Evolutionary conservation across 2,888 invertebrate genomes (phyloP).

Genomic region (Deilephila porcellus): DNA sequence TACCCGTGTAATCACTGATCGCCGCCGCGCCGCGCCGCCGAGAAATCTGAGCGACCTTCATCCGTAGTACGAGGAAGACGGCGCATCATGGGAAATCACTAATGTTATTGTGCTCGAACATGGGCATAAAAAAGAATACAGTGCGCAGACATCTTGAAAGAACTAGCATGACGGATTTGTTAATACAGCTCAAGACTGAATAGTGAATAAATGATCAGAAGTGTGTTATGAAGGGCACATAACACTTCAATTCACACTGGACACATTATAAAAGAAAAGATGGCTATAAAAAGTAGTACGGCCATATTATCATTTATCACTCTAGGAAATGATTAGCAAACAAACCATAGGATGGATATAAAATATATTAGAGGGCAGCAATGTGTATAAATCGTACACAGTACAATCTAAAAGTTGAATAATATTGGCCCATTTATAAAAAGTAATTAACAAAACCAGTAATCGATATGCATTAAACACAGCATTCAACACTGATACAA

Average conservation of each 20-base stretch:
- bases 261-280: no score
- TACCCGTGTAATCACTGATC: not conserved
- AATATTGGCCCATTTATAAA: not conserved
- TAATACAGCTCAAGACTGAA: no score
- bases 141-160: no score
- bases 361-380: no score
- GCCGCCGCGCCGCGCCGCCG: not conserved
- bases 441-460: not conserved
- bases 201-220: no score
- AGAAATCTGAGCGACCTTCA: conserved; percentile 8
- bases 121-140: not conserved
- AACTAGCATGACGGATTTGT: no score
- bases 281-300: no score
- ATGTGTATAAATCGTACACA: no score
- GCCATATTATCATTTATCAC: no score
- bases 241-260: no score
- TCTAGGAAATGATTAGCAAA: not conserved
- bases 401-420: no score
- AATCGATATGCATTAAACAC: not conserved
- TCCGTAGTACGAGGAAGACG: not conserved
- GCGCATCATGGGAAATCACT: not conserved
- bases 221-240: no score
- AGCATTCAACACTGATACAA: not conserved
- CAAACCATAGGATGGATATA: not conserved
- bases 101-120: not conserved